phyloP scores from a whole-genome alignment of 2,888 invertebrate genomes.

The Desoria tigrina region DNA sequence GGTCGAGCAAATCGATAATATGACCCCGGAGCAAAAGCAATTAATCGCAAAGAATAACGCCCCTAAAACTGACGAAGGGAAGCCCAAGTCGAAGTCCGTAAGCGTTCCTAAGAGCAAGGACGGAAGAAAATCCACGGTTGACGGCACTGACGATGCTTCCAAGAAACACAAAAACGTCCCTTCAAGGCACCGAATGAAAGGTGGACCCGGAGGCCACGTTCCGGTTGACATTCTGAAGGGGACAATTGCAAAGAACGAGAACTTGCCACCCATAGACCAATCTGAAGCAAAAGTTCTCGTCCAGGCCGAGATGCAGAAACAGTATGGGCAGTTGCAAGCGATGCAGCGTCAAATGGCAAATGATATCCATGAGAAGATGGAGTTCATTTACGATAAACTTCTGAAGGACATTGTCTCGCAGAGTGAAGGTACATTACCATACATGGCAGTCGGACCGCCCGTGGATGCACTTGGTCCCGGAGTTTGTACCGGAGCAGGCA shows the following conservation, averaged over 20 bases:
- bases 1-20: background rate
- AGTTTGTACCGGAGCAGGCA: slow-evolving; percentile 42
- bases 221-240: slow-evolving; percentile 12
- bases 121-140: background rate
- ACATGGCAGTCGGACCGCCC: slow-evolving; percentile 44
- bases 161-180: background rate
- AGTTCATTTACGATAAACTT: slow-evolving; percentile 48
- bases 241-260: slow-evolving; percentile 3
- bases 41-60: background rate
- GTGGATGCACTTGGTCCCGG: slow-evolving; percentile 44
- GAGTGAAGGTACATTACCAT: slow-evolving; percentile 45
- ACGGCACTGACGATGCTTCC: background rate
- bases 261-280: slow-evolving; percentile 17
- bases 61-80: background rate
- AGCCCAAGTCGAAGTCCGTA: slow-evolving; percentile 7
- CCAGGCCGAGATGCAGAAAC: slow-evolving; percentile 38
- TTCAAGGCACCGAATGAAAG: background rate
- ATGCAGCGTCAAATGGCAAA: slow-evolving; percentile 44
- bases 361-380: slow-evolving; percentile 50
- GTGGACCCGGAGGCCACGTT: slow-evolving; percentile 18
- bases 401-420: slow-evolving; percentile 43
- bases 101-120: slow-evolving; percentile 4
- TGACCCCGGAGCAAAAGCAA: slow-evolving; percentile 13
- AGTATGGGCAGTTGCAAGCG: slow-evolving; percentile 40
- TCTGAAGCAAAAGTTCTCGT: slow-evolving; percentile 31